Conservation (phyloP, 2,113 vertebrate species). For the Cnemophilus loriae region DNA sequence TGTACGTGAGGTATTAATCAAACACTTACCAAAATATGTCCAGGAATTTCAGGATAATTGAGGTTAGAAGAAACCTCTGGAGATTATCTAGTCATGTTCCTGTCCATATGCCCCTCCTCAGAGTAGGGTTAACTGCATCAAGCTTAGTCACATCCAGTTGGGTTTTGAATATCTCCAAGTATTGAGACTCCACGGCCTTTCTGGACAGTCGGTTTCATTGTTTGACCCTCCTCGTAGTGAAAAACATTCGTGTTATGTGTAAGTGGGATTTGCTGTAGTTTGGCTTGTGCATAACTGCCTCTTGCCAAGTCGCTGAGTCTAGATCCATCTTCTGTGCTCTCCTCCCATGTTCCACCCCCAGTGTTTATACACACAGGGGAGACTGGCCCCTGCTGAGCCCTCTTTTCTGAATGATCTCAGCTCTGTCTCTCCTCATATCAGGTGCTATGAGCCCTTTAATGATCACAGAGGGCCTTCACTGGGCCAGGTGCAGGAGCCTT, state of each 20-base stretch:
- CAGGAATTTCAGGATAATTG: neutral
- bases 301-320: neutral
- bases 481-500: neutral
- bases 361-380: neutral
- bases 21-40: neutral
- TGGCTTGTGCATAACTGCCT: neutral
- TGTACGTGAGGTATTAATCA: neutral
- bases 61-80: neutral
- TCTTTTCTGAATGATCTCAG: neutral
- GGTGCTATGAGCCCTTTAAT: neutral
- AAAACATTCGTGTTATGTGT: rapidly evolving
- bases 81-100: neutral
- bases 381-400: neutral
- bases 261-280: neutral
- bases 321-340: neutral
- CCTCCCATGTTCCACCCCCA: rapidly evolving
- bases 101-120: neutral
- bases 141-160: neutral
- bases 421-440: neutral
- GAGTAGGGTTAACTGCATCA: neutral
- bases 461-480: neutral
- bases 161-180: neutral
- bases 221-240: neutral
- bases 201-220: neutral
- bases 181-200: neutral